Percentiles rank a stretch among this genome's conserved stretches.
These are phyloP conservation scores for Mythimna loreyi DNA, from an alignment of 2,888 invertebrate genomes.

Conservation along the genomic window DNA sequence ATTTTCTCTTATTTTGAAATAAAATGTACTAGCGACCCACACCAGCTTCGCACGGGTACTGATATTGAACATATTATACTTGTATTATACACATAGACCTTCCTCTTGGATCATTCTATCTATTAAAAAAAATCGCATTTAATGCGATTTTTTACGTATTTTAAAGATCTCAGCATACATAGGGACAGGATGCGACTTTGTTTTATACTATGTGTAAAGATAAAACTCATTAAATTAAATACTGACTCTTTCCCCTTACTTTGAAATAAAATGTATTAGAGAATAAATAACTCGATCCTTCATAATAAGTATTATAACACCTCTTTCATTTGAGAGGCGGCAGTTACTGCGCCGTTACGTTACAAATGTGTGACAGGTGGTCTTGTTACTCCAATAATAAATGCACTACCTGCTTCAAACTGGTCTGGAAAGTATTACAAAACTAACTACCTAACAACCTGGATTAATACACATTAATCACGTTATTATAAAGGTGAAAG, in stretches of 20 bases:
- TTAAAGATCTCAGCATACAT: no score
- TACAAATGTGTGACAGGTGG: constrained; percentile 45
- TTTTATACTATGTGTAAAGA: no score
- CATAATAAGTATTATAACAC: constrained; percentile 18
- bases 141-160: no score
- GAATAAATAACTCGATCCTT: constrained; percentile 27
- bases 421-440: constrained; percentile 22
- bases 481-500: no score
- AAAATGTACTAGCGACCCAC: constrained; percentile 9
- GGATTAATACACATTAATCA: not conserved
- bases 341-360: constrained; percentile 27
- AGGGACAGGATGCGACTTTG: no score
- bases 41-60: no score
- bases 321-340: constrained; percentile 37
- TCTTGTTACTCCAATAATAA: constrained; percentile 37
- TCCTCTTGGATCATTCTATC: no score
- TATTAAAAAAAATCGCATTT: no score
- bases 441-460: not conserved
- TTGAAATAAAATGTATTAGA: constrained; percentile 13
- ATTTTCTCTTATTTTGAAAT: not conserved
- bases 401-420: constrained; percentile 20
- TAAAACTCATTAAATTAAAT: not conserved
- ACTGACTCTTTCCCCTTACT: not conserved
- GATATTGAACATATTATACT: no score
- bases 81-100: no score